Evolutionary conservation across 2,797 vertebrate genomes (phyloP).

Genomic region (Lophotriccus pileatus): DNA sequence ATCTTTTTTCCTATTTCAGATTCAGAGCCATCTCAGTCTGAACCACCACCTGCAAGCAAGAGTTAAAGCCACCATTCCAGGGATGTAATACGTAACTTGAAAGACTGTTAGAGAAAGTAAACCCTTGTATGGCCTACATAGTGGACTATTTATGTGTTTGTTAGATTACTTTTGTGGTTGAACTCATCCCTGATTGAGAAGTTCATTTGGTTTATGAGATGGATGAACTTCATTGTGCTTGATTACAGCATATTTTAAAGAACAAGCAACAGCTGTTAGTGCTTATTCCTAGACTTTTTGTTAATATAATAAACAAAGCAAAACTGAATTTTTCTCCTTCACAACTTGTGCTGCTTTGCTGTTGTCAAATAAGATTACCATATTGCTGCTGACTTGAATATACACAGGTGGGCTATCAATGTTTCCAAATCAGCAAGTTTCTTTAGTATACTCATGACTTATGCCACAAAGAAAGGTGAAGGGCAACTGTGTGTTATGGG

Average conservation of each 20-base stretch:
- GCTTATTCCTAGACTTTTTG: not conserved
- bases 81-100: not conserved
- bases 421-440: not conserved
- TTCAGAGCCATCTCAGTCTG: not conserved
- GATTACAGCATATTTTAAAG: not conserved
- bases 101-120: not conserved
- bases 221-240: not conserved
- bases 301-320: not conserved
- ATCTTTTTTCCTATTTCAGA: slow-evolving; percentile 28
- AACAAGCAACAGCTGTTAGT: not conserved
- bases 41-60: not conserved
- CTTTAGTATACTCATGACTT: not conserved
- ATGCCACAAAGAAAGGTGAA: not conserved
- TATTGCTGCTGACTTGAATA: not conserved
- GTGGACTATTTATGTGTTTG: not conserved
- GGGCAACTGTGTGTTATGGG: not conserved
- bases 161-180: not conserved
- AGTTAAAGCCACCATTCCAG: not conserved
- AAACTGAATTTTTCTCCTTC: not conserved
- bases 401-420: not conserved
- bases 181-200: not conserved
- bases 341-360: not conserved
- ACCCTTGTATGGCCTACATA: not conserved
- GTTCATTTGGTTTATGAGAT: not conserved
- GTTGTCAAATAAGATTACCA: not conserved